Base-by-base conservation (phyloP, 2,113 vertebrate genomes). In the Nerophis lumbriciformis region DNA sequence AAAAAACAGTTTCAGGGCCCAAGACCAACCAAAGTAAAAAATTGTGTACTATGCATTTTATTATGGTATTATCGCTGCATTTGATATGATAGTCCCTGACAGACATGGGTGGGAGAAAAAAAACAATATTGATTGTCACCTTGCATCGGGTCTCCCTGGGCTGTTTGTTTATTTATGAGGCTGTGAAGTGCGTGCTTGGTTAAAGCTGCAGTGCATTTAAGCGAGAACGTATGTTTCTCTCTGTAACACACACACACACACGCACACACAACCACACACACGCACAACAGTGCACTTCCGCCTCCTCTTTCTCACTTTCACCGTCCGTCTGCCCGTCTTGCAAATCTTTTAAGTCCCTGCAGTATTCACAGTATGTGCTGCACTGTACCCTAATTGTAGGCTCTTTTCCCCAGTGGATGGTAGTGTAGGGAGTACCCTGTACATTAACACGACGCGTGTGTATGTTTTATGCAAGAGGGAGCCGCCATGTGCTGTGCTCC, bases 111-210 rank as follows among this genome's bases (percentile, higher is more conserved):
- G 35, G 8, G 16, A 49, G 48, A 28, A 28, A 28, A 28, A 28
- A 28, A 28, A 2, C 7, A 8, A 42, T 8, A 63, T 63, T 38
- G 19, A 63, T 64, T 47, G 44, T 64, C 55, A 48, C 63, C 68
- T 62, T 47, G 21, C 12, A 7, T 14, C 6, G 61, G 8, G 10
- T 50, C 52, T 19, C 53, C 59, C 37, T 28, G 8, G 15, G 42
- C 54, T 60, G 6, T 58, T 76, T 56, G 56, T 67, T 80, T 61
- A 80, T 75, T 67, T 35, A 78, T 68, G 5, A 53, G 16, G 16
- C 54, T 69, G 53, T 38, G 48, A 73, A 63, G 12, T 60, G 12
- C 64, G 39, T 13, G 36, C 59, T 44, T 15, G 44, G 21, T 49
- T 42, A 56, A 68, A 51, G 21, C 8, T 50, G 45, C 11, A 47